Percentiles rank a stretch among this genome's conserved stretches.
These are phyloP conservation scores for Edolisoma coerulescens DNA, from an alignment of 2,113 vertebrate genomes.

Conservation along the genomic window DNA sequence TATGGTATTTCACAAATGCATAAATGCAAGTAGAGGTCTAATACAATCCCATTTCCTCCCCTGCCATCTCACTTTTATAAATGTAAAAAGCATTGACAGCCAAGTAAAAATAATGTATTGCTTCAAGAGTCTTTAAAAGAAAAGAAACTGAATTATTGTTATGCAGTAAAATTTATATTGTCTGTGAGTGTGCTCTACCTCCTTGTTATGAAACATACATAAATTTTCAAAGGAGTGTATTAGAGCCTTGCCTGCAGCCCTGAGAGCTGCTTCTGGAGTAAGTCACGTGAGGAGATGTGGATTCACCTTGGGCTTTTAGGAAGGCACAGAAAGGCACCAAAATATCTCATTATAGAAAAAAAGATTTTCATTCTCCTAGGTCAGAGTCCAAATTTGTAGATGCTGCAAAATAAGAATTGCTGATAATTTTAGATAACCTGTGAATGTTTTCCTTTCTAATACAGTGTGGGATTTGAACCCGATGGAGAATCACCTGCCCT, in stretches of 20 bases:
- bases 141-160: conserved; percentile 25
- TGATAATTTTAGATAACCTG: neutral
- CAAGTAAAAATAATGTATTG: conserved; percentile 17
- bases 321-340: neutral
- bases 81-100: neutral
- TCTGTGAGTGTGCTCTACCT: neutral
- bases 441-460: neutral
- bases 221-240: neutral
- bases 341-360: neutral
- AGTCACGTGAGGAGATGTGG: neutral
- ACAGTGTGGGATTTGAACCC: neutral
- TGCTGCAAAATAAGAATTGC: neutral
- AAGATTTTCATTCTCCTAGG: neutral
- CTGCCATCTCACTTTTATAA: neutral
- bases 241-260: neutral
- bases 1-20: neutral
- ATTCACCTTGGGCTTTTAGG: neutral
- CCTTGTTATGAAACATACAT: neutral
- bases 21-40: neutral
- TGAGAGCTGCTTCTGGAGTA: neutral
- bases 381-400: neutral
- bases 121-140: conserved; percentile 11
- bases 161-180: neutral
- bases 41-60: conserved; percentile 9
- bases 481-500: neutral